Evolutionary conservation across 2,797 vertebrate species (phyloP), one percentile per base, ranked within the genome.

Genomic region (Tympanoctomys barrerae): DNA sequence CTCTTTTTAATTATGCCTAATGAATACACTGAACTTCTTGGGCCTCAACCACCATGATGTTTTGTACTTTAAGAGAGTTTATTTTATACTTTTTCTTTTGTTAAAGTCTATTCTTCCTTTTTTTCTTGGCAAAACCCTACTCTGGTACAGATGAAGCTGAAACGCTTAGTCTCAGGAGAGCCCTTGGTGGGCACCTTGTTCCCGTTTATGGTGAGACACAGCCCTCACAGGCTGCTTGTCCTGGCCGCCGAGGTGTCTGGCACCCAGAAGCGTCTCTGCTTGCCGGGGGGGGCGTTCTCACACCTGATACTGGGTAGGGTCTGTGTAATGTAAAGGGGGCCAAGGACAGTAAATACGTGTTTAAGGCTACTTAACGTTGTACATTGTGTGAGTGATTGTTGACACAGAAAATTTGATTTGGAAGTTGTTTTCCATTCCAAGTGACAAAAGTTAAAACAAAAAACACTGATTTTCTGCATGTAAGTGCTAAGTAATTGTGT

Each of bases 121-220:
- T 52, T 33, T 80, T 22, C 22, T 64, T 84, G n/a, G 52, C 8
- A 83, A 82, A 77, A 90, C 61, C 12, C 22, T 79, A 31, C 9
- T 64, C 3, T 80, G 39, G 12, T 8, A 22, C 28, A 68, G 8
- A 80, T 83, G 11, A 54, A 49, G 21, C 24, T 78, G 70, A 42
- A 77, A 54, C 46, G 19, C 85, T 92, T 68, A 92, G 31, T 77
- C 52, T 75, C 3, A 28, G 13, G 87, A 52, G 88, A 90, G 28
- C 68, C 2, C 5, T 68, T 54, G 82, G 64, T 71, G 7, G 64
- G 52, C 11, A 73, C 1, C 52, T 90, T 66, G 26, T 49, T 26
- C 89, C 52, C 22, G 66, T 92, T 90, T 93, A 14, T 68, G 82
- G 39, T 61, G 62, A 91, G 75, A 85, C 70, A 62, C 80, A 36